These are phyloP conservation scores for Platycheirus rosarum DNA, from an alignment of 2,888 invertebrate genomes.

Conservation along the genomic window DNA sequence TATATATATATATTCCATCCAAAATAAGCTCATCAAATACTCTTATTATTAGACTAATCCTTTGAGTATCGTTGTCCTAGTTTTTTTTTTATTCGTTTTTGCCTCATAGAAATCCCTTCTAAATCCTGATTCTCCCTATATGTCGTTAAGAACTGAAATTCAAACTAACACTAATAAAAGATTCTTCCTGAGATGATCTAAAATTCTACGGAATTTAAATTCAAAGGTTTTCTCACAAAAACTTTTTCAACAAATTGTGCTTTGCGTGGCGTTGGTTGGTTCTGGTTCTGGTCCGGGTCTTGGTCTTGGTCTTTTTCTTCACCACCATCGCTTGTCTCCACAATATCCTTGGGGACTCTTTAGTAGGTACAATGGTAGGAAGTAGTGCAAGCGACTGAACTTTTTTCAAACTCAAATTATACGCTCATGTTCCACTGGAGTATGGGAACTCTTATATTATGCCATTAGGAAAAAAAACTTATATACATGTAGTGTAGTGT, in stretches of 20 bases:
- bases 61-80: conserved; percentile 50
- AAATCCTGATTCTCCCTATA: conserved; percentile 31
- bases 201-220: conserved; percentile 65
- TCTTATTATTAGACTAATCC: conserved; percentile 49
- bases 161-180: conserved; percentile 66
- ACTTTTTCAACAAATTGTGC: conserved; percentile 41
- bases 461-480: conserved; percentile 20
- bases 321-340: neutral
- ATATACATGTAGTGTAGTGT: no score
- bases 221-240: conserved; percentile 52
- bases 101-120: neutral
- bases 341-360: conserved; percentile 46
- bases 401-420: conserved; percentile 58
- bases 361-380: neutral
- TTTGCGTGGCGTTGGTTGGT: conserved; percentile 5
- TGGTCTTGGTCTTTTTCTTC: neutral
- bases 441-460: conserved; percentile 41
- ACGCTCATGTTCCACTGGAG: conserved; percentile 52
- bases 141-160: conserved; percentile 48
- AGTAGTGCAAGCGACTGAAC: conserved; percentile 31
- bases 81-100: conserved; percentile 8
- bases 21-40: conserved; percentile 38
- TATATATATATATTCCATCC: conserved; percentile 27
- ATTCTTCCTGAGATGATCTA: conserved; percentile 58
- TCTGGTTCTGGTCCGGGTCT: conserved; percentile 5